Conservation (phyloP, 1,140 invertebrate genomes). For the Nebria ingens region DNA sequence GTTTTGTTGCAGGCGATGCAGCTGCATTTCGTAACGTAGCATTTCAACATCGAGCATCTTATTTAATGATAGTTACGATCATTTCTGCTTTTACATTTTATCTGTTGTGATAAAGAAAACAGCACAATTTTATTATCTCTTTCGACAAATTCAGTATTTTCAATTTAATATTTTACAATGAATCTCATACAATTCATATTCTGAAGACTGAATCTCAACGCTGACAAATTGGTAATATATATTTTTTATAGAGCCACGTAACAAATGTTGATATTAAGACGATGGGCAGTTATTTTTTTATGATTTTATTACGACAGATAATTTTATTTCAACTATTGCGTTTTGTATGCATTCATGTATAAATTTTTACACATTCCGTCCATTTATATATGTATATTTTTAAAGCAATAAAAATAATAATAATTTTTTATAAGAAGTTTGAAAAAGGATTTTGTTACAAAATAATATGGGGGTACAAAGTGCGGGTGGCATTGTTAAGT, state of each 20-base stretch:
- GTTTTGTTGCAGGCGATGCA: not conserved
- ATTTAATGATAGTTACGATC: not conserved
- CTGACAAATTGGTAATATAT: too few relatives aligned
- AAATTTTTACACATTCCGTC: constrained; percentile 5
- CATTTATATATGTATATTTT: constrained; percentile 8
- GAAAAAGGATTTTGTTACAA: too few relatives aligned
- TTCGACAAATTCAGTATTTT: too few relatives aligned
- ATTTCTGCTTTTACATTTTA: not conserved
- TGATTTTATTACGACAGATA: too few relatives aligned
- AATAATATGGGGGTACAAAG: too few relatives aligned
- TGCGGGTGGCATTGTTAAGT: too few relatives aligned
- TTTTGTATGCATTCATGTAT: not conserved
- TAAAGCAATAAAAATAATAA: too few relatives aligned
- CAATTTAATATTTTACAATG: too few relatives aligned
- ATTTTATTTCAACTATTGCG: not conserved
- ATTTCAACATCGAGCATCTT: not conserved
- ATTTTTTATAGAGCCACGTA: not conserved
- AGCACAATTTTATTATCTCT: not conserved
- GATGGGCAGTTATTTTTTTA: too few relatives aligned
- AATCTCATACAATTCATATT: too few relatives aligned
- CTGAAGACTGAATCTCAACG: too few relatives aligned
- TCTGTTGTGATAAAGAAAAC: not conserved
- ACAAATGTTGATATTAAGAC: not conserved
- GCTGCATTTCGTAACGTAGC: not conserved
- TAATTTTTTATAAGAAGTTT: not conserved